Conservation (phyloP, 2,797 vertebrate species). For the Muscicapa comitata region DNA sequence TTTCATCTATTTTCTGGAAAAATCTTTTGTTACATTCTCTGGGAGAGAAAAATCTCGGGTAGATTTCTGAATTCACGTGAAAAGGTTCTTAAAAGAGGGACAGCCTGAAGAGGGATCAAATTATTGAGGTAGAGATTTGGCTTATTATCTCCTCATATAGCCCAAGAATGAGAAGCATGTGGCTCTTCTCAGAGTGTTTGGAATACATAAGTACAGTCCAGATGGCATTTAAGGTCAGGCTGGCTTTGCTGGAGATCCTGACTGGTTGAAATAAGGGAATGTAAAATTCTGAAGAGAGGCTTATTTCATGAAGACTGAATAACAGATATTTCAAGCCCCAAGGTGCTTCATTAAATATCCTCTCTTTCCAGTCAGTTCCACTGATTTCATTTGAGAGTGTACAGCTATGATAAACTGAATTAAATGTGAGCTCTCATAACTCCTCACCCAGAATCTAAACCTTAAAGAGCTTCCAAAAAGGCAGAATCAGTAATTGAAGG, state of each 20-base stretch:
- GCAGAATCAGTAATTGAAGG: background rate
- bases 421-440: constrained; percentile 39
- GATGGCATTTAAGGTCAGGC: constrained; percentile 14
- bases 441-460: background rate
- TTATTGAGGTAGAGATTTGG: background rate
- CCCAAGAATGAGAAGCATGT: background rate
- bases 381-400: background rate
- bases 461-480: background rate
- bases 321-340: background rate
- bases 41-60: background rate
- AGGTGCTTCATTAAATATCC: constrained; percentile 11
- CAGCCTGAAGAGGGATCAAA: background rate
- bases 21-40: background rate
- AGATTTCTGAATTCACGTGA: background rate
- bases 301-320: background rate
- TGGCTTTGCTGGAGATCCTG: background rate
- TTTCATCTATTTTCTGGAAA: background rate
- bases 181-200: background rate
- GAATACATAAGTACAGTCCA: background rate
- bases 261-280: background rate
- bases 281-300: background rate
- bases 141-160: background rate
- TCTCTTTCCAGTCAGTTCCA: background rate
- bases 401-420: constrained; percentile 23
- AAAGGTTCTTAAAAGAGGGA: background rate